Evolutionary conservation across 2,888 invertebrate species (phyloP).

Genomic region (Agrochola litura): DNA sequence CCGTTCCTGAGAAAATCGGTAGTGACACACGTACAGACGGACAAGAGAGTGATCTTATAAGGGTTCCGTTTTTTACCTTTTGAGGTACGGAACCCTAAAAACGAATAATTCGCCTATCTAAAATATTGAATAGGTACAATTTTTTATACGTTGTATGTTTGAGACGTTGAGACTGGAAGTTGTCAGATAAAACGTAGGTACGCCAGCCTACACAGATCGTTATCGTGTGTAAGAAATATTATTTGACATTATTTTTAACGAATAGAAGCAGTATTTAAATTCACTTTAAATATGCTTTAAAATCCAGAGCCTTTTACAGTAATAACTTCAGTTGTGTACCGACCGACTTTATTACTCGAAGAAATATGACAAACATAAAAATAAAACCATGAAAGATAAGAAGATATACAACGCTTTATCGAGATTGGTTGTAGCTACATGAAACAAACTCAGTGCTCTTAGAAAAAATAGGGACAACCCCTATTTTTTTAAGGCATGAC

Average conservation of each 20-base stretch:
- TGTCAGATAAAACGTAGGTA: constrained; percentile 1
- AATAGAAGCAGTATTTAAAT: background rate
- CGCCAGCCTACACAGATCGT: background rate
- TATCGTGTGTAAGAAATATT: background rate
- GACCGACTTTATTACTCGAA: constrained; percentile 28
- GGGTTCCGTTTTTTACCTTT: too few relatives aligned
- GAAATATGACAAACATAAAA: constrained; percentile 43
- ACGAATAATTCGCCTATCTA: background rate
- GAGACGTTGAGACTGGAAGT: background rate
- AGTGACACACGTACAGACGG: too few relatives aligned
- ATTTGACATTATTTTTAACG: background rate
- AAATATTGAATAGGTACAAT: background rate
- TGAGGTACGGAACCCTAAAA: background rate
- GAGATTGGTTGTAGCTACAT: constrained; percentile 22
- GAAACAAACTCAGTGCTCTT: background rate
- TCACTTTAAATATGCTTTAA: constrained; percentile 9
- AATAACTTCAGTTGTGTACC: constrained; percentile 39
- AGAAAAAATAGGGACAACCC: background rate
- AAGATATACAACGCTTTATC: constrained; percentile 41
- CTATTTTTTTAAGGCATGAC: background rate
- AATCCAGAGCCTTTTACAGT: constrained; percentile 9
- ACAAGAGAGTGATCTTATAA: too few relatives aligned
- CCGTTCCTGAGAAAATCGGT: too few relatives aligned
- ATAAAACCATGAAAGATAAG: constrained; percentile 30
- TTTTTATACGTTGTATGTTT: background rate